A percentile compares a stretch with the other conserved stretches of the same genome.
phyloP scores from a whole-genome alignment of 2,888 invertebrate genomes.

The Mycalesis mineus region DNA sequence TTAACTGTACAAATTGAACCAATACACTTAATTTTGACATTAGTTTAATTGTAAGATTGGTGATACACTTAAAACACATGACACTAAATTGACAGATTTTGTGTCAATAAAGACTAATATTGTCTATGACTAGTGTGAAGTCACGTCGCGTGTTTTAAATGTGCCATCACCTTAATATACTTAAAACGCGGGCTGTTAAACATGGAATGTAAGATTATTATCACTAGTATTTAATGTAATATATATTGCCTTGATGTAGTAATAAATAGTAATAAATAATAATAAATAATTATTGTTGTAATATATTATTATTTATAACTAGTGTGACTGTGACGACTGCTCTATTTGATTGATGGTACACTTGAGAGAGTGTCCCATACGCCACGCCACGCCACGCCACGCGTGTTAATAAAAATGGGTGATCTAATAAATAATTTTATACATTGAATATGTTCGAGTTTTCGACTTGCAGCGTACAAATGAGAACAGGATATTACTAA shows the following conservation, averaged over 20 bases:
- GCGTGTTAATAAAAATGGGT: too few species aligned
- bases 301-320: too few species aligned
- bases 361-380: too few species aligned
- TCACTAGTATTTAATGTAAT: not conserved
- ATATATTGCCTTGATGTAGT: not conserved
- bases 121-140: not conserved
- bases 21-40: not conserved
- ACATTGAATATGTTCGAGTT: too few species aligned
- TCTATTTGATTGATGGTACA: not conserved
- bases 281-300: too few species aligned
- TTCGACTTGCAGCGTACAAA: too few species aligned
- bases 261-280: too few species aligned
- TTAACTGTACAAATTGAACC: not conserved
- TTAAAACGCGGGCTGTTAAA: not conserved
- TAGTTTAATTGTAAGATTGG: not conserved
- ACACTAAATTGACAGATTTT: not conserved
- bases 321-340: not conserved
- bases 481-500: too few species aligned
- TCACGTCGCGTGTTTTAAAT: not conserved
- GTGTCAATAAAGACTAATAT: not conserved
- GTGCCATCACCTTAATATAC: not conserved
- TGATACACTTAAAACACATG: not conserved
- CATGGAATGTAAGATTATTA: not conserved
- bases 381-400: too few species aligned
- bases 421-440: too few species aligned